Percentiles rank a stretch among this genome's conserved stretches.
These are phyloP conservation scores for Paramisgurnus dabryanus DNA, from an alignment of 2,113 vertebrate species.

Conservation along the genomic window DNA sequence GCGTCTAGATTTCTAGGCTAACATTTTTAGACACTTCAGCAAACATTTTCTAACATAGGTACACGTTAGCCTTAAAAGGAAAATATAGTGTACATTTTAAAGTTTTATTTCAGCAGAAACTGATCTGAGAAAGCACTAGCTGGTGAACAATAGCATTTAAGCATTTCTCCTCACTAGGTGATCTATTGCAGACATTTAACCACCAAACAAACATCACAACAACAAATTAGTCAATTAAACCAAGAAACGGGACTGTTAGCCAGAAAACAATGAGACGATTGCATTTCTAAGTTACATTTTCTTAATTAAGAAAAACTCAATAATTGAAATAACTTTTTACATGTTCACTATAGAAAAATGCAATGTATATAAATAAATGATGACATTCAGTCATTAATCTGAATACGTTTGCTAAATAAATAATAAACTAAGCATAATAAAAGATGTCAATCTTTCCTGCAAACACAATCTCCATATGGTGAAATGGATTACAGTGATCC, in stretches of 20 bases:
- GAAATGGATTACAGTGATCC: background rate
- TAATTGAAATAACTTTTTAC: background rate
- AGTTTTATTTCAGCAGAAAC: too few relatives aligned
- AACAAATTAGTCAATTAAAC: background rate
- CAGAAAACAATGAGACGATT: background rate
- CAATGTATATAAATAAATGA: background rate
- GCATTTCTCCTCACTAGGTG: too few relatives aligned
- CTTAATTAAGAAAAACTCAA: background rate
- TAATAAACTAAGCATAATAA: background rate
- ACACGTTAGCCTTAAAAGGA: too few relatives aligned
- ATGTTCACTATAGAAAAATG: background rate
- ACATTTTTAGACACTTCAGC: too few relatives aligned
- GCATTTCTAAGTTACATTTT: background rate
- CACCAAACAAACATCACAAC: background rate
- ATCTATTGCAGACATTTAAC: background rate
- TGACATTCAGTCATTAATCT: slow-evolving; percentile 6
- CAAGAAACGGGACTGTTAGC: background rate
- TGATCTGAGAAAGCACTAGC: too few relatives aligned
- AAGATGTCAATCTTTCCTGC: background rate
- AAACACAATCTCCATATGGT: background rate
- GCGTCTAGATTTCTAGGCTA: too few relatives aligned
- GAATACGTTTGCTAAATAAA: background rate
- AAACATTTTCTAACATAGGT: too few relatives aligned
- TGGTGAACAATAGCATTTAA: too few relatives aligned
- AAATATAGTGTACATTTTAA: too few relatives aligned